Evolutionary conservation across 1,140 invertebrate species (phyloP), one percentile per base, ranked within the genome.

Genomic region (Lucilia sericata): DNA sequence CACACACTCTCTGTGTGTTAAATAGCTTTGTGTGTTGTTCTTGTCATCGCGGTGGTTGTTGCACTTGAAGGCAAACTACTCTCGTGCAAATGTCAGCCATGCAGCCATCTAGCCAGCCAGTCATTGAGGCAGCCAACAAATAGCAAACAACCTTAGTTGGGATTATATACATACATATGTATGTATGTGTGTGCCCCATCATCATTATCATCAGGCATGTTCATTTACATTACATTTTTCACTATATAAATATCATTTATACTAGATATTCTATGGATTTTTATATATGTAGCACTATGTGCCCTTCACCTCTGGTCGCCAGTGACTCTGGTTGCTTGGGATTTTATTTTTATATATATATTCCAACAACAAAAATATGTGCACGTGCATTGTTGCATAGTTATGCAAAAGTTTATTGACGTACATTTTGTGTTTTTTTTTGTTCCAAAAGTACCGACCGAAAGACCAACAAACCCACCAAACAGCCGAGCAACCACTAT

Each of bases 1-100:
- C 49, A 49, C 13, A 49, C 49, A 49, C 9, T 49, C 9, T 49
- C 0, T 9, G 9, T 12, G 49, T 49, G 9, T 9, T 49, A 49
- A 49, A 49, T 49, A 49, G 51, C 13, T 5, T 76, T 36, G 14
- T 42, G 5, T 36, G 74, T 42, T 36, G 30, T 34, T 42, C 3
- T 42, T 19, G 42, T 80, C 76, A 25, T 49, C 42, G 42, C 76
- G 42, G 42, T 51, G 76, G 76, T 49, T 42, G 76, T 80, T 80
- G 76, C 76, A 80, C 76, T 80, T 80, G 76, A 80, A 80, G 76
- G 76, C 76, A 80, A 80, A 80, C 76, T 80, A 80, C 76, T 80
- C 76, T 80, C 76, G 76, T 80, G 76, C 76, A 80, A 80, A 80
- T 80, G 76, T 80, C 76, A 80, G 76, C 76, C 75, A 78, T 34